These are phyloP conservation scores for Ips nitidus DNA, from an alignment of 1,140 invertebrate genomes.

Conservation along the genomic window DNA sequence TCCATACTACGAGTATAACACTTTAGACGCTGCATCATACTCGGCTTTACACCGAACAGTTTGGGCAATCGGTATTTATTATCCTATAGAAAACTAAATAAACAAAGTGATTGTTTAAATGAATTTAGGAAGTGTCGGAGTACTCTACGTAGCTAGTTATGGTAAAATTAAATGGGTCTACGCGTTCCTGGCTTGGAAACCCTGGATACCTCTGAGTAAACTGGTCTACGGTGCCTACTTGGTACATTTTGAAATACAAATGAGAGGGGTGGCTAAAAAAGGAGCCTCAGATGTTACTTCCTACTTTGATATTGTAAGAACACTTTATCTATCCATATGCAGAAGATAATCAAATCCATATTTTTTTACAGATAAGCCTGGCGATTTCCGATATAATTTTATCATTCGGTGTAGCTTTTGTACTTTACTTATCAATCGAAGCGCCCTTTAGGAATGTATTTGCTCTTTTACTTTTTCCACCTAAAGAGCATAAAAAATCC, in stretches of 20 bases:
- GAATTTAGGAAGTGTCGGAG: constrained; percentile 51
- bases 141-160: constrained; percentile 54
- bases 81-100: not conserved
- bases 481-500: constrained; percentile 16
- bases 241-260: constrained; percentile 56
- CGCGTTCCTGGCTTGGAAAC: constrained; percentile 56
- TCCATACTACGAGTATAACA: constrained; percentile 53
- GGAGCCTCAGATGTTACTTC: constrained; percentile 45
- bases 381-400: constrained; percentile 51
- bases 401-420: constrained; percentile 49
- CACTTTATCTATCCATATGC: not conserved
- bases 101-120: not conserved
- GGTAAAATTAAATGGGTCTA: constrained; percentile 45
- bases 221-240: constrained; percentile 73
- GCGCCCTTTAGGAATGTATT: constrained; percentile 56
- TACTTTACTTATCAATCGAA: constrained; percentile 55
- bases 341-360: not conserved
- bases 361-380: constrained; percentile 39
- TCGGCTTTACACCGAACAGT: constrained; percentile 59
- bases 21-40: constrained; percentile 58
- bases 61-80: constrained; percentile 54
- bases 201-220: constrained; percentile 68
- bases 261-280: constrained; percentile 54
- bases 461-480: constrained; percentile 19
- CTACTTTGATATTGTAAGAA: constrained; percentile 48